phyloP scores from a whole-genome alignment of 2,888 invertebrate genomes.

The Apotomis capreana region DNA sequence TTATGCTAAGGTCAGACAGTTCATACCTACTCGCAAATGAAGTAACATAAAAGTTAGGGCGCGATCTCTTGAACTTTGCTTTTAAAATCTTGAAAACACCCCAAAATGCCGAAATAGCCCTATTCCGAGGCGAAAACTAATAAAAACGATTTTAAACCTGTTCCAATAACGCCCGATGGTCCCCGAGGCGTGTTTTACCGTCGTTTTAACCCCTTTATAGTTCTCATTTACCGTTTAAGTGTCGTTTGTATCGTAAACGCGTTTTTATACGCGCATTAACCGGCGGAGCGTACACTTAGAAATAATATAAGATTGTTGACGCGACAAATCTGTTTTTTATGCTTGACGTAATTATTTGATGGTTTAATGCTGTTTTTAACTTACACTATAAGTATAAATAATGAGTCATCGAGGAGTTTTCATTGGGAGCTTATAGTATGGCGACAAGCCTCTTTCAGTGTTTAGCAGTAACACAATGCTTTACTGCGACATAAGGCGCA shows the following conservation, averaged over 20 bases:
- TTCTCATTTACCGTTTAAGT: conserved; percentile 42
- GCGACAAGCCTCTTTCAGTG: no score
- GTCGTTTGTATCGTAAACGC: conserved; percentile 37
- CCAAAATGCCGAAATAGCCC: conserved; percentile 42
- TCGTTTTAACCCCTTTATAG: conserved; percentile 41
- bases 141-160: conserved; percentile 41
- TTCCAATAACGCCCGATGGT: conserved; percentile 36
- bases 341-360: conserved; percentile 17
- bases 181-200: conserved; percentile 31
- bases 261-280: conserved; percentile 38
- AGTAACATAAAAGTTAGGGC: background rate
- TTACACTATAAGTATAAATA: background rate
- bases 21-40: background rate
- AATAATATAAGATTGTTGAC: conserved; percentile 38
- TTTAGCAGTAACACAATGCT: no score
- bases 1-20: background rate
- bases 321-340: conserved; percentile 31
- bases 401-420: background rate
- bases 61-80: background rate
- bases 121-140: conserved; percentile 37
- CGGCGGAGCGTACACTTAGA: conserved; percentile 19
- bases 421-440: no score
- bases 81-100: conserved; percentile 1
- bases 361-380: background rate
- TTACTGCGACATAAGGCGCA: no score